These are phyloP conservation scores for Thalassarche chlororhynchos DNA, from an alignment of 2,113 vertebrate species.

Conservation along the genomic window DNA sequence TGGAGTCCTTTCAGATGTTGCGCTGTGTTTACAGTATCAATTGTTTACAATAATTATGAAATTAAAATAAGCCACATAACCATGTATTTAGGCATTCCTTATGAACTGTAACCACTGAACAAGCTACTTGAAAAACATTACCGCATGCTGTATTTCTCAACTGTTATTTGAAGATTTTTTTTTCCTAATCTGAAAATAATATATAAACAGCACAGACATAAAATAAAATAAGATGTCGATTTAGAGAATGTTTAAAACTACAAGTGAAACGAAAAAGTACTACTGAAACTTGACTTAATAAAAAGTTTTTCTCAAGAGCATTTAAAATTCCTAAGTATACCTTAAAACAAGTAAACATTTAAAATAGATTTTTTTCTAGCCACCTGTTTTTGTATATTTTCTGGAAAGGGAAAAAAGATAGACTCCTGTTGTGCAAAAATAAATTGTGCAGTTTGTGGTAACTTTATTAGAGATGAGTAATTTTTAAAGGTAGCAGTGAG, in stretches of 20 bases:
- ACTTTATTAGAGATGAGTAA: slow-evolving; percentile 69
- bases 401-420: slow-evolving; percentile 48
- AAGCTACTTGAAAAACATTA: slow-evolving; percentile 8
- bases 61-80: slow-evolving; percentile 24
- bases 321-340: slow-evolving; percentile 46
- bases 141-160: not conserved
- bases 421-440: slow-evolving; percentile 61
- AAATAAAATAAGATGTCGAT: not conserved
- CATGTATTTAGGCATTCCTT: not conserved
- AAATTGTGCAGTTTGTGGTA: slow-evolving; percentile 62
- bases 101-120: not conserved
- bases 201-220: not conserved
- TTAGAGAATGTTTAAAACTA: not conserved
- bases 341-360: slow-evolving; percentile 72
- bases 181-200: not conserved
- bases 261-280: not conserved
- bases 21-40: not conserved
- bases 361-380: slow-evolving; percentile 45
- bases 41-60: not conserved
- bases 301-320: not conserved
- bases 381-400: slow-evolving; percentile 77
- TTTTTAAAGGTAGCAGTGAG: slow-evolving; percentile 50
- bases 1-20: not conserved
- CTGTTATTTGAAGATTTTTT: not conserved
- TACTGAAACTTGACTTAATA: not conserved